Base-by-base conservation (phyloP, 2,888 invertebrate genomes). In the Buathra laborator region DNA sequence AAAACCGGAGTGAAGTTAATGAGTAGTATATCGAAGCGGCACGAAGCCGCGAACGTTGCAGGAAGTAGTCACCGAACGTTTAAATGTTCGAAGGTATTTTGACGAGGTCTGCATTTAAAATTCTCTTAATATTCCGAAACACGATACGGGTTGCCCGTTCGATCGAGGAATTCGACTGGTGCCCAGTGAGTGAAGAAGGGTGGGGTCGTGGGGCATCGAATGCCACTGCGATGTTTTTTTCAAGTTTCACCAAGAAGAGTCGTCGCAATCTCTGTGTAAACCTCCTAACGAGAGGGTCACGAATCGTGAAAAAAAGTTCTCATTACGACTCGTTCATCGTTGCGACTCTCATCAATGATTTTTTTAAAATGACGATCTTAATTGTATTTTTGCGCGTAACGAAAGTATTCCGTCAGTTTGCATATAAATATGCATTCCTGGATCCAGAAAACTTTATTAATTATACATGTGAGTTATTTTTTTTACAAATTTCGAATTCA, bases 81-180 rank as follows among this genome's bases (percentile, higher is more conserved):
- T 16, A 12, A 37, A 44, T 75, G 48, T 51, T 67, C 67, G 72
- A 53, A 81, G 80, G 80, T 68, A 85, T 83, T 85, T 83, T 83
- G 70, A 85, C 76, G 83, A 80, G 83, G 48, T 68, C 29, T 59
- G 62, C 32, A 56, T 72, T 53, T 56, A 77, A 70, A 71, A 66
- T 29, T 48, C 43, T 51, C 77, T 82, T 82, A 75, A 76, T 70
- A 70, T 75, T 81, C 75, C 81, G 75, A 46, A 71, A 71, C 70
- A 48, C 51, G 71, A 64, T 68, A 74, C 74, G 66, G 14, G 37
- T 24, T 74, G 68, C 24, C 51, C 75, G 59, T 75, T 70, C 68
- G 66, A 76, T 70, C 62, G 44, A 37, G 75, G 81, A 75, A 81
- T 59, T 81, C 75, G 68, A 51, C 71, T 44, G 51, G 68, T 44